These are phyloP conservation scores for Fistularia tabacaria DNA, from an alignment of 2,797 vertebrate species.

Conservation along the genomic window DNA sequence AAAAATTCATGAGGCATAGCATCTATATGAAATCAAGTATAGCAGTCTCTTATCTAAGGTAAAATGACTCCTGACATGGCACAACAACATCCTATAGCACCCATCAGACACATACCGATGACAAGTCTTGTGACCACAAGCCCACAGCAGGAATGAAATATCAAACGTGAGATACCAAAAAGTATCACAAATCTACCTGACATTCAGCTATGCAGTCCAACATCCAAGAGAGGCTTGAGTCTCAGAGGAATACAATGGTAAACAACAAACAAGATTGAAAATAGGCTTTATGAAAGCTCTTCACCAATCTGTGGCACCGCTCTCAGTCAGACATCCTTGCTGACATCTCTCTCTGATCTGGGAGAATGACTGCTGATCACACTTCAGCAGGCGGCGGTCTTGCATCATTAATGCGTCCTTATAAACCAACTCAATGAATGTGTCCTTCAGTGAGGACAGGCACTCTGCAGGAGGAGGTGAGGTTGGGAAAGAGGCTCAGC, in stretches of 20 bases:
- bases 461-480: constrained; percentile 18
- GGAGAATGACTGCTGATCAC: constrained; percentile 36
- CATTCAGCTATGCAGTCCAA: constrained; percentile 53
- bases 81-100: too few relatives aligned
- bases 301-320: constrained; percentile 11
- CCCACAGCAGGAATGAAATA: constrained; percentile 13
- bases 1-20: too few relatives aligned
- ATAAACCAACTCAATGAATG: constrained; percentile 47
- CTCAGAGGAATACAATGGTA: constrained; percentile 18
- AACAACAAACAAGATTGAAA: constrained; percentile 26
- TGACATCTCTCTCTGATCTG: constrained; percentile 40
- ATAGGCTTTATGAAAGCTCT: constrained; percentile 44
- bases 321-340: constrained; percentile 54
- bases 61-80: background rate
- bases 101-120: too few relatives aligned
- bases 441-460: constrained; percentile 52
- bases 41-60: too few relatives aligned
- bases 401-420: constrained; percentile 52
- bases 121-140: background rate
- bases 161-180: constrained; percentile 10
- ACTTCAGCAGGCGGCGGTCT: constrained; percentile 46
- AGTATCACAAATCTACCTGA: constrained; percentile 60
- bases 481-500: constrained; percentile 6
- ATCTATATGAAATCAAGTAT: too few relatives aligned
- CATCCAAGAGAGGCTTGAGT: constrained; percentile 45